Evolutionary conservation across 2,888 invertebrate genomes (phyloP).

Genomic region (Calameuta filiformis): DNA sequence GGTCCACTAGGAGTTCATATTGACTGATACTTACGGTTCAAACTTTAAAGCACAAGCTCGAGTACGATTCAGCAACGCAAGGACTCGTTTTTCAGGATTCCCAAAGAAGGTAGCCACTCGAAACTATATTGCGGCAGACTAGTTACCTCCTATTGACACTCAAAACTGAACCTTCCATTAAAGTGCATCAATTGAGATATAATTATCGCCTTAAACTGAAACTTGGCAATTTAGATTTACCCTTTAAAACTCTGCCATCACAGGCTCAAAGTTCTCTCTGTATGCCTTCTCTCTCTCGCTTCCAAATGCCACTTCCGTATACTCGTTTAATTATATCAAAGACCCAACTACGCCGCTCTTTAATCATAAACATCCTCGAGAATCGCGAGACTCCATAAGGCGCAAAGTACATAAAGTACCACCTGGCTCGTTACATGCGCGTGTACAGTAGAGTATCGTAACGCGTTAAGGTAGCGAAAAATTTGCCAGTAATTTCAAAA

Average conservation of each 20-base stretch:
- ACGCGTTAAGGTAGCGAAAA: neutral
- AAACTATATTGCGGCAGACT: neutral
- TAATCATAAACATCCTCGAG: neutral
- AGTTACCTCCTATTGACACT: neutral
- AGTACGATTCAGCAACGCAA: neutral
- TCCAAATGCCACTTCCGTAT: neutral
- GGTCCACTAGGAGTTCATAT: constrained; percentile 15
- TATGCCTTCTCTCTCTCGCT: neutral
- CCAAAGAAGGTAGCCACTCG: neutral
- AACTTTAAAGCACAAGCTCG: neutral
- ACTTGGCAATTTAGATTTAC: neutral
- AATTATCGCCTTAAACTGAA: neutral
- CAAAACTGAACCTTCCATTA: neutral
- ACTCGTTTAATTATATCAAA: neutral
- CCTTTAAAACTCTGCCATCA: neutral
- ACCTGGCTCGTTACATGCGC: neutral
- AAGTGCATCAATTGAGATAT: neutral
- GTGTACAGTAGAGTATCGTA: neutral
- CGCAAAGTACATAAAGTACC: neutral
- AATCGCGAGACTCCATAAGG: neutral
- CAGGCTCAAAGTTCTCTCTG: neutral
- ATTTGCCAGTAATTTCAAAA: neutral
- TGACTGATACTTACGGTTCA: constrained; percentile 32
- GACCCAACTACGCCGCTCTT: neutral
- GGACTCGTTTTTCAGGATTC: neutral